Percentiles rank a stretch among this genome's conserved stretches.
These are phyloP conservation scores for Dasyornis broadbenti DNA, from an alignment of 2,113 vertebrate species.

Conservation along the genomic window DNA sequence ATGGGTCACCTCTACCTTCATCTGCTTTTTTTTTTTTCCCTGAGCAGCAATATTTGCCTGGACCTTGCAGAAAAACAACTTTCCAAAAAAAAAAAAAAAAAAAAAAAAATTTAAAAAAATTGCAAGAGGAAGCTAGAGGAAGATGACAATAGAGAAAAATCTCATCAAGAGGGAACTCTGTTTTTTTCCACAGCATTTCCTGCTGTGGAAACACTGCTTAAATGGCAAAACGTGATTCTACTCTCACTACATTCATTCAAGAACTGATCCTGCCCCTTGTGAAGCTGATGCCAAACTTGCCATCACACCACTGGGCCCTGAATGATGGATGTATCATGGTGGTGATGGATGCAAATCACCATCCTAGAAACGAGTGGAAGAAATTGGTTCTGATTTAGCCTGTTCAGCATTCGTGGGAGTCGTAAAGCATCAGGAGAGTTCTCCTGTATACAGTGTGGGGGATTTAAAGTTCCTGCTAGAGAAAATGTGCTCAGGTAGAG, in stretches of 20 bases:
- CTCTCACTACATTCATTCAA: neutral
- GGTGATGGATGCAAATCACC: constrained; percentile 51
- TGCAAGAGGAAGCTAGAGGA: neutral
- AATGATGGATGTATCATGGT: constrained; percentile 17
- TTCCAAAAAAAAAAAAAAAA: neutral
- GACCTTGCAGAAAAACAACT: neutral
- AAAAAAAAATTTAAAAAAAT: neutral
- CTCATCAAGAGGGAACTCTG: neutral
- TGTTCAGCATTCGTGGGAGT: constrained; percentile 56
- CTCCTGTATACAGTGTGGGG: constrained; percentile 34
- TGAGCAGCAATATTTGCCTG: neutral
- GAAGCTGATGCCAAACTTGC: constrained; percentile 7
- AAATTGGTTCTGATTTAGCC: constrained; percentile 41
- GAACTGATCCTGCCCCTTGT: neutral
- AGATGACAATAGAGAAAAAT: neutral
- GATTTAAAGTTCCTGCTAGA: constrained; percentile 68
- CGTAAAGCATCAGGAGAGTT: constrained; percentile 53
- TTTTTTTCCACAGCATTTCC: neutral
- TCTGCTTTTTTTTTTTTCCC: neutral
- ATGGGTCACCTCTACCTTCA: neutral
- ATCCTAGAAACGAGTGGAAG: constrained; percentile 32
- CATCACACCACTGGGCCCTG: neutral
- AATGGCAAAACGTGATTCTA: neutral
- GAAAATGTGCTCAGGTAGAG: constrained; percentile 65
- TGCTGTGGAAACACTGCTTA: neutral